These are phyloP conservation scores for Mythimna ferrago DNA, from an alignment of 2,888 invertebrate species.

Conservation along the genomic window DNA sequence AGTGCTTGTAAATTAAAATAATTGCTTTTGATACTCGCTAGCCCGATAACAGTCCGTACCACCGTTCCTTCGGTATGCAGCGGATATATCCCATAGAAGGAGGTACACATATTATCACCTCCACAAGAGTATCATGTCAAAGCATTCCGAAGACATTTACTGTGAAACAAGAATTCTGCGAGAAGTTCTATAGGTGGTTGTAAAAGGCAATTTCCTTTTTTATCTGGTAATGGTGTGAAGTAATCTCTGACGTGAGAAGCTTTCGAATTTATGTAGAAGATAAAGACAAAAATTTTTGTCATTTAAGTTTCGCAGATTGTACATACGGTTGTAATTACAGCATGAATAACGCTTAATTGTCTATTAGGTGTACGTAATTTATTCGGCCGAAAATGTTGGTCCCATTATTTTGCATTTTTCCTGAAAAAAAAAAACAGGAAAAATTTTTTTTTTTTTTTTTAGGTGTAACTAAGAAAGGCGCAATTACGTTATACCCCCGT, in stretches of 20 bases:
- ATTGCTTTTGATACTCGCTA: neutral
- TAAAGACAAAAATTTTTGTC: neutral
- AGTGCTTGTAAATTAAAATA: too few relatives aligned
- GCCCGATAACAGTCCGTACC: slow-evolving; percentile 10
- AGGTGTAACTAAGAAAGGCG: too few relatives aligned
- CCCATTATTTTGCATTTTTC: too few relatives aligned
- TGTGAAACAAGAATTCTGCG: slow-evolving; percentile 28
- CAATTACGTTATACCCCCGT: too few relatives aligned
- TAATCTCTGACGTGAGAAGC: neutral
- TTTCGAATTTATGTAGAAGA: slow-evolving; percentile 23
- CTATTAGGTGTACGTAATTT: too few relatives aligned
- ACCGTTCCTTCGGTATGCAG: slow-evolving; percentile 37
- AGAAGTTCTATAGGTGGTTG: slow-evolving; percentile 7
- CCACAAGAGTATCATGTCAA: slow-evolving; percentile 36
- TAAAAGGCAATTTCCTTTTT: slow-evolving; percentile 38
- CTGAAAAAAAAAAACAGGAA: too few relatives aligned
- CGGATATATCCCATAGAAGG: slow-evolving; percentile 44
- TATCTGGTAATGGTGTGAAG: slow-evolving; percentile 8
- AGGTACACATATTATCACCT: slow-evolving; percentile 46
- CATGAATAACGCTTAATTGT: too few relatives aligned
- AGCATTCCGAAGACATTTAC: slow-evolving; percentile 34
- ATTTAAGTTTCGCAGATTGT: too few relatives aligned
- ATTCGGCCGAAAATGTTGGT: too few relatives aligned
- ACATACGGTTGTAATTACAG: too few relatives aligned
- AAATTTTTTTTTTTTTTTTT: too few relatives aligned